Base-by-base conservation (phyloP, 2,888 invertebrate species). In the Tridacna gigas region DNA sequence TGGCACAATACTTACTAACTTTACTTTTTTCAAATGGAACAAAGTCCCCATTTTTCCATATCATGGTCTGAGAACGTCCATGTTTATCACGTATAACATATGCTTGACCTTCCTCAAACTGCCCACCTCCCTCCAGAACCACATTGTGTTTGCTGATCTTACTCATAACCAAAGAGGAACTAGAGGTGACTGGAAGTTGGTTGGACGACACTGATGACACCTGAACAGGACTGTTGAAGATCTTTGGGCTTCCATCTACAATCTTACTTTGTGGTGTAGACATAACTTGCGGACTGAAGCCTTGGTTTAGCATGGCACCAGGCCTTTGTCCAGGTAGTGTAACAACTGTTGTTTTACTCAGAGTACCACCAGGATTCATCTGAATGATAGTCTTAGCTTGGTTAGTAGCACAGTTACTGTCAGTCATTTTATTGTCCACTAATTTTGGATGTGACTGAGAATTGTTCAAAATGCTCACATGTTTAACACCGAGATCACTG, bases 101-200 rank as follows among this genome's bases (percentile, higher is more conserved):
- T 13, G 84, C 84, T 69, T 83, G 84, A 5, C 85, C 86, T 20
- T 88, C 82, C 76, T 88, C 82, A 79, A 88, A 86, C 63, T 90
- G 80, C 18, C 86, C 88, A 45, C 90, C 89, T 22, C 86, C 84
- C 71, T 84, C 86, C 13, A 88, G 51, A 15, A 83, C 81, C 5
- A 88, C 89, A 66, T 85, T 85, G 18, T 75, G 66, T 48, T 79
- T 82, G 66, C 63, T 77, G 15, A 25, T 61, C n/a, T 76, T 48
- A 22, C 45, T 65, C 37, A 51, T n/a, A 3, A 4, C 22, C 3
- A 20, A 2, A 47, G 51, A 63, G 15, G 28, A 28, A 60, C 25
- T 5, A 3, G 37, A 9, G 26, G 22, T 51, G 12, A 22, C n/a
- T 28, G 28, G 77, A 20, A 66, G 22, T n/a, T 66, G 65, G 20